phyloP scores from a whole-genome alignment of 2,113 vertebrate genomes.

The Podiceps cristatus region DNA sequence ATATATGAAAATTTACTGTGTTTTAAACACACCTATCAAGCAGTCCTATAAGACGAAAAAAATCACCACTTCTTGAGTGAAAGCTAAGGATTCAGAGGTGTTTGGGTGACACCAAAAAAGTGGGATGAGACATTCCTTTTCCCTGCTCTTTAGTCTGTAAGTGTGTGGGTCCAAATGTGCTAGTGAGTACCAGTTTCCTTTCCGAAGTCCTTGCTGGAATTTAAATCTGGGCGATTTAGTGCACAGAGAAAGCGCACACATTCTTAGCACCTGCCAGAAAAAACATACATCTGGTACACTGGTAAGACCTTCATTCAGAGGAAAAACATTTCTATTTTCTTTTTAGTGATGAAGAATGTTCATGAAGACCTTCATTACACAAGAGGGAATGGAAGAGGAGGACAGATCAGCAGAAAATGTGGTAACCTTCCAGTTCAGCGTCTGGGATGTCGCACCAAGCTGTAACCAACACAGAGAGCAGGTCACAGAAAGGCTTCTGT shows the following conservation, averaged over 20 bases:
- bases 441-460: neutral
- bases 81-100: neutral
- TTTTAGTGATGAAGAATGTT: neutral
- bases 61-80: neutral
- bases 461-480: neutral
- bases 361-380: neutral
- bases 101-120: neutral
- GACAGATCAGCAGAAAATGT: neutral
- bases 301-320: neutral
- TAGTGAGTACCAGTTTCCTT: neutral
- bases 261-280: neutral
- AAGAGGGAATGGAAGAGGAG: neutral
- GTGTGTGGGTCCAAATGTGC: neutral
- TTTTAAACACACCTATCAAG: neutral
- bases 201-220: neutral
- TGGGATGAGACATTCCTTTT: neutral
- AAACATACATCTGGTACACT: neutral
- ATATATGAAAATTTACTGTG: neutral
- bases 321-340: neutral
- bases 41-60: neutral
- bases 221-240: neutral
- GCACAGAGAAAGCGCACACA: fast-evolving
- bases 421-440: neutral
- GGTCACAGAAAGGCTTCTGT: neutral
- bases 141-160: neutral